Evolutionary conservation across 2,113 vertebrate genomes (phyloP).

Genomic region (Eudyptes chrysolophus): DNA sequence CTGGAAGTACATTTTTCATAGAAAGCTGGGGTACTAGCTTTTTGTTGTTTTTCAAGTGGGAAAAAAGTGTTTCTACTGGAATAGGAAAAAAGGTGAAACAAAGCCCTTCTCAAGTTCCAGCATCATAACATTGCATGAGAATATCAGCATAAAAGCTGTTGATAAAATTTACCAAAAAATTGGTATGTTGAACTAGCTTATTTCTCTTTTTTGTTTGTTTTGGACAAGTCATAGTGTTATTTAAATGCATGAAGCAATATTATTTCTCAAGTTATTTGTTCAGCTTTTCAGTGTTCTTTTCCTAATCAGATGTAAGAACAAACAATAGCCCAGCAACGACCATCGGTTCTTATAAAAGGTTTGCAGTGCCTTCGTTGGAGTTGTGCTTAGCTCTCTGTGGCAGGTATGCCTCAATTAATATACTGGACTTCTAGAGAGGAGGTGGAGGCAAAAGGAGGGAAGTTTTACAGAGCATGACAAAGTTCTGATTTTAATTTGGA

Average conservation of each 20-base stretch:
- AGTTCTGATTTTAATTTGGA: not conserved
- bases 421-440: not conserved
- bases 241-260: constrained; percentile 41
- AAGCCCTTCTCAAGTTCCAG: not conserved
- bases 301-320: not conserved
- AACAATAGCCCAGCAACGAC: not conserved
- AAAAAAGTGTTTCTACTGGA: not conserved
- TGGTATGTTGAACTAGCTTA: not conserved
- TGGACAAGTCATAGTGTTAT: not conserved
- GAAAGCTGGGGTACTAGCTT: not conserved
- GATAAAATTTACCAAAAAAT: not conserved
- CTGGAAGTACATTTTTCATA: not conserved
- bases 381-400: not conserved
- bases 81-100: not conserved
- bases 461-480: not conserved
- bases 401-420: not conserved
- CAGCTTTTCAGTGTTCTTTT: constrained; percentile 31
- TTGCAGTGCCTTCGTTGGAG: not conserved
- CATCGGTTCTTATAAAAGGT: not conserved
- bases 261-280: constrained; percentile 17
- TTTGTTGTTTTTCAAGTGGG: not conserved
- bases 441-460: not conserved
- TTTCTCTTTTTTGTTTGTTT: not conserved
- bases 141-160: not conserved
- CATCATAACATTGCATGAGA: not conserved